Evolutionary conservation across 2,888 invertebrate species (phyloP).

Genomic region (Agriopis leucophaearia): DNA sequence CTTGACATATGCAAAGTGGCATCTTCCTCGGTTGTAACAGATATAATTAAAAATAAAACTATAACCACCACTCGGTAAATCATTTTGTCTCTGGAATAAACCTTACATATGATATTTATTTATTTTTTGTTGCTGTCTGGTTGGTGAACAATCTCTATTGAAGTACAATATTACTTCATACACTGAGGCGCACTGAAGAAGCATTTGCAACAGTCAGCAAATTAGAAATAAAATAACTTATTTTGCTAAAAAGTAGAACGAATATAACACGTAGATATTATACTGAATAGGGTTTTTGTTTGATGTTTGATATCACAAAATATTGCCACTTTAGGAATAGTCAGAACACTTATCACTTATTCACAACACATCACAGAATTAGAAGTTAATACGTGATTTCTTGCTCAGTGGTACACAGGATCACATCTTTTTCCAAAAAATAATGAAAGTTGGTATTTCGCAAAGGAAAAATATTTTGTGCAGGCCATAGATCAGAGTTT

Average conservation of each 20-base stretch:
- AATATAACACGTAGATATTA: not conserved
- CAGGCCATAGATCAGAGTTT: too few species aligned
- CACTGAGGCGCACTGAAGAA: not conserved
- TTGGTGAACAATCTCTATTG: not conserved
- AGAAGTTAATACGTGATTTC: not conserved
- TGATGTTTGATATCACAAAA: not conserved
- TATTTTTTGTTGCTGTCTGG: not conserved
- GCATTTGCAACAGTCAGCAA: too few species aligned
- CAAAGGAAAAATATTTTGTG: too few species aligned
- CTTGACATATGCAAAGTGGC: conserved; percentile 84
- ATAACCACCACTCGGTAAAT: conserved; percentile 75
- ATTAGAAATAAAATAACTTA: not conserved
- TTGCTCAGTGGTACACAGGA: too few species aligned
- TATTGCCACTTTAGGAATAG: not conserved
- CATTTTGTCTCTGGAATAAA: conserved; percentile 55
- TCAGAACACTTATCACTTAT: too few species aligned
- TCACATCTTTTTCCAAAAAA: not conserved
- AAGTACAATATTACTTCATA: not conserved
- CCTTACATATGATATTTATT: not conserved
- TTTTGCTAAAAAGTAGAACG: not conserved
- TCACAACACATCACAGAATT: too few species aligned
- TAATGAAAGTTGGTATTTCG: too few species aligned
- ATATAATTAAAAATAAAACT: conserved; percentile 76
- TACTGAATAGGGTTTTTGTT: not conserved
- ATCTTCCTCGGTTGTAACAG: conserved; percentile 77